Evolutionary conservation across 2,888 invertebrate genomes (phyloP), one percentile per base, ranked within the genome.

Genomic region (Resseliella maxima): DNA sequence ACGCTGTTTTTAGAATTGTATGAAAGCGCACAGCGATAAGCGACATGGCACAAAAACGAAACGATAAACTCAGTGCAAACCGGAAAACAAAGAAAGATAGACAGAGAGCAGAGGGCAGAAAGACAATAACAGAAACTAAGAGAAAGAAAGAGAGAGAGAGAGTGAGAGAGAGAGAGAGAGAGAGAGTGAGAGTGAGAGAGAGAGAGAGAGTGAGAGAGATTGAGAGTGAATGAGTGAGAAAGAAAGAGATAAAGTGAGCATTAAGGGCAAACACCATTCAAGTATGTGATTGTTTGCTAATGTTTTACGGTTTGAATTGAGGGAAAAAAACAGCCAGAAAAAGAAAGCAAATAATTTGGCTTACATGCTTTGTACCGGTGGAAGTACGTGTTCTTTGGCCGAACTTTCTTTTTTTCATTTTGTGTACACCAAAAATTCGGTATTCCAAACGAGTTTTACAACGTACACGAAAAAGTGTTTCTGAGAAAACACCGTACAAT

Each of bases 251-350:
- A 72, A 72, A 72, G 72, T 72, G 72, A 72, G 72, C 72, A 72
- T 31, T 72, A 72, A 31, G 31, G 72, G 72, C 72, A 72, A 72
- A 72, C 72, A 72, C 31, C 31, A 72, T 72, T 72, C 72, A 72
- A 72, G 72, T 72, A 72, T 72, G 72, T 72, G 72, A 72, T 72
- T 72, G 72, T 72, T 72, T 72, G 72, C 72, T 72, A 72, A 72
- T 72, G 72, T 72, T 72, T n/a, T 72, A 72, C 72, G 72, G 72
- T 72, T 72, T 72, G 18, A 72, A 72, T 72, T 72, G 72, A 72
- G 27, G 72, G 31, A 72, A 72, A 59, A 8, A n/a, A n/a, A n/a
- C n/a, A 59, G 59, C 24, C n/a, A 24, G 59, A 27, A 59, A 59
- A 72, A 59, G 59, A 72, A 72, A 72, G 72, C 35, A 72, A 72